Percentiles rank a stretch among this genome's conserved stretches.
Evolutionary conservation across 2,888 invertebrate genomes (phyloP).

Genomic region (Morpho helenor): DNA sequence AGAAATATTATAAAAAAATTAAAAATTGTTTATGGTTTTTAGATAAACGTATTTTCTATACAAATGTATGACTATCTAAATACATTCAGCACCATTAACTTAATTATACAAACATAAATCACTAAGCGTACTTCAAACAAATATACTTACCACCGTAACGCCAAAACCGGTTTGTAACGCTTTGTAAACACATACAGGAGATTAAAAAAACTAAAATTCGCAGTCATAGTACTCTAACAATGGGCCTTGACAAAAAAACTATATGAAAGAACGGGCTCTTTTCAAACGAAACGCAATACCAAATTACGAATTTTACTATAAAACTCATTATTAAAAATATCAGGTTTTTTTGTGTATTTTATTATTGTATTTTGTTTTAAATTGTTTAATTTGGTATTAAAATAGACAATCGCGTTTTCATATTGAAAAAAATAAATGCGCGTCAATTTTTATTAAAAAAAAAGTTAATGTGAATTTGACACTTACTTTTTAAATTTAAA

Average conservation of each 20-base stretch:
- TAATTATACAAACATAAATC: background rate
- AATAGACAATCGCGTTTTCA: background rate
- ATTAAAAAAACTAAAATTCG: conserved; percentile 1
- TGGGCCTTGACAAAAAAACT: conserved; percentile 2
- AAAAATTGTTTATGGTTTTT: no score
- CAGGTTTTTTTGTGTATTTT: background rate
- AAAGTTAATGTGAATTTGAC: background rate
- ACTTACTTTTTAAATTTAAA: conserved; percentile 7
- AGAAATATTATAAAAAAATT: no score
- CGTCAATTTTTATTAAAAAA: background rate
- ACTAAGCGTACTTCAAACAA: background rate
- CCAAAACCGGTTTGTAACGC: conserved; percentile 5
- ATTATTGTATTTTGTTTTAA: background rate
- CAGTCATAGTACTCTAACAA: conserved; percentile 6
- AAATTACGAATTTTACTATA: background rate
- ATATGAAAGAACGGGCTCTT: conserved; percentile 2
- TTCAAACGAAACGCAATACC: no score
- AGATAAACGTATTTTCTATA: no score
- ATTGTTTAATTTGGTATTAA: background rate
- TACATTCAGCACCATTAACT: no score
- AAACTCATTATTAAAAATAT: background rate
- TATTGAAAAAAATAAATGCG: background rate
- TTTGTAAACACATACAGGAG: background rate
- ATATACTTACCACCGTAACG: background rate
- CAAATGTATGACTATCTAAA: no score